Conservation (phyloP, 2,797 vertebrate species). For the Atherinosoma microstoma region DNA sequence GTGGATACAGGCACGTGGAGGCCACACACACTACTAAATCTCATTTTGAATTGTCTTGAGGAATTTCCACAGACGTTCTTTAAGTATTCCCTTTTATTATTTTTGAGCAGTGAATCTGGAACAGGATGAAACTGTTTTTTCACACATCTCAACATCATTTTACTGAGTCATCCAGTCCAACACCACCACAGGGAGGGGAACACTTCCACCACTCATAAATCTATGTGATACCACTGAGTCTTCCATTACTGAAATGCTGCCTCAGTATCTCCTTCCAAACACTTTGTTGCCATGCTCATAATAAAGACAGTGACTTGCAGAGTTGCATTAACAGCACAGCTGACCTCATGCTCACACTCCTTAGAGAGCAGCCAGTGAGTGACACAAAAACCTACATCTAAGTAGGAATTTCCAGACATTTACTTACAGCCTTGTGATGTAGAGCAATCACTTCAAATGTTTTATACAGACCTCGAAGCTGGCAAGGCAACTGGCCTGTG, state of each 20-base stretch:
- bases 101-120: not conserved
- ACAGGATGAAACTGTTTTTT: not conserved
- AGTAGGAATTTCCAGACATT: conserved; percentile 42
- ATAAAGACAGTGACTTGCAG: conserved; percentile 10
- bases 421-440: conserved; percentile 25
- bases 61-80: no score
- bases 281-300: conserved; percentile 21
- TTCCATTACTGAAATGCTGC: conserved; percentile 15
- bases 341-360: conserved; percentile 48
- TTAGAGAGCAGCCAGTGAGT: conserved; percentile 31
- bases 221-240: conserved; percentile 28
- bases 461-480: conserved; percentile 37
- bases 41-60: no score
- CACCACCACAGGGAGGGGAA: conserved; percentile 28
- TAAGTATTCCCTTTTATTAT: no score
- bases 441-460: conserved; percentile 47
- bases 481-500: conserved; percentile 57
- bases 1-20: no score
- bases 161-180: conserved; percentile 47
- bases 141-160: conserved; percentile 18
- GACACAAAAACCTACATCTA: conserved; percentile 71
- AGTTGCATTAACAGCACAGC: conserved; percentile 28
- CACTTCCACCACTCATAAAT: conserved; percentile 29
- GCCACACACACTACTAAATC: no score
- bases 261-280: conserved; percentile 29